Evolutionary conservation across 2,888 invertebrate genomes (phyloP).

Genomic region (Napeogenes inachia): DNA sequence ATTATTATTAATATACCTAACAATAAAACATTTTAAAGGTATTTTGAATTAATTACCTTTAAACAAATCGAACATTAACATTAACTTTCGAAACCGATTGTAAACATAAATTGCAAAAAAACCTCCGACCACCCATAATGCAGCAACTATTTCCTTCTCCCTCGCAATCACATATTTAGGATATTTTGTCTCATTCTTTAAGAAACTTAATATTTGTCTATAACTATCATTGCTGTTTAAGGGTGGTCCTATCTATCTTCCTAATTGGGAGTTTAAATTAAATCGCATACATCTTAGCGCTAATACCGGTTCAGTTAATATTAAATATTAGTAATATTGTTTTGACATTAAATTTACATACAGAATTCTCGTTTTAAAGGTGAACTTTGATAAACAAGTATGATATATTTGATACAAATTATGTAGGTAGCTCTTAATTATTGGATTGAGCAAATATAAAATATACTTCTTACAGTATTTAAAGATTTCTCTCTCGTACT

Average conservation of each 20-base stretch:
- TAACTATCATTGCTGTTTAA: constrained; percentile 62
- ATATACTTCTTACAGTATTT: no score
- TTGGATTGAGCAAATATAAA: no score
- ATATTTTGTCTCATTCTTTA: constrained; percentile 37
- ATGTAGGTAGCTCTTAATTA: no score
- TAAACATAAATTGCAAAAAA: constrained; percentile 61
- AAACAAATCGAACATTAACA: constrained; percentile 10
- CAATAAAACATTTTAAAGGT: not conserved
- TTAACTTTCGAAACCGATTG: constrained; percentile 32
- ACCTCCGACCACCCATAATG: constrained; percentile 66
- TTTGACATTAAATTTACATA: no score
- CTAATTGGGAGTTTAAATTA: constrained; percentile 1
- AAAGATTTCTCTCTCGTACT: no score
- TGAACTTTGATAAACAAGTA: no score
- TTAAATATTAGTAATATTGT: no score
- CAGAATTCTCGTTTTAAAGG: no score
- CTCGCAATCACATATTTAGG: constrained; percentile 28
- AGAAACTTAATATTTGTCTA: constrained; percentile 58
- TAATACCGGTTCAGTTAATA: not conserved
- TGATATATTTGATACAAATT: no score
- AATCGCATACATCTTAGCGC: not conserved
- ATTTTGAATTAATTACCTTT: constrained; percentile 1
- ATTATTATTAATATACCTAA: not conserved
- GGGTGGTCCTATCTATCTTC: constrained; percentile 56
- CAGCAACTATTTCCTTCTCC: constrained; percentile 40